Evolutionary conservation across 1,140 invertebrate species (phyloP).

Genomic region (Leptinotarsa lineolata): DNA sequence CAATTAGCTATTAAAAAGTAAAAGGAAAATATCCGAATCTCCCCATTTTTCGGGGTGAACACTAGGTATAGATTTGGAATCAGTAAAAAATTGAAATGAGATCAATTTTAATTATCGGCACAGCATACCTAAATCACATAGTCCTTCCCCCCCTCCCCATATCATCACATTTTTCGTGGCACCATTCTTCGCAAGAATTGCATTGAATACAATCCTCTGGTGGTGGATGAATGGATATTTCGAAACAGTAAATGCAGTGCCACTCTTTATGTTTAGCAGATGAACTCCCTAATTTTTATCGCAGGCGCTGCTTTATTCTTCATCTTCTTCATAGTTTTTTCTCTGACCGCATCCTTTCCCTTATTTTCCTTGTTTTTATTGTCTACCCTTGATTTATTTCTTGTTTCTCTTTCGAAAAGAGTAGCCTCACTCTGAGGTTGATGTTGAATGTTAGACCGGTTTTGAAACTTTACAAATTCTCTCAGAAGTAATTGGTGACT

Average conservation of each 20-base stretch:
- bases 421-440: neutral
- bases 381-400: neutral
- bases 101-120: neutral
- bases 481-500: no score
- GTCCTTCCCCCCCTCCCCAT: no score
- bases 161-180: neutral
- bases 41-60: no score
- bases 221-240: neutral
- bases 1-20: no score
- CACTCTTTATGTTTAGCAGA: neutral
- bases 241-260: neutral
- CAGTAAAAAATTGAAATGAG: no score
- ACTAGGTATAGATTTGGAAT: no score
- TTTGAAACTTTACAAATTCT: no score
- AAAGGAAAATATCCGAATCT: no score
- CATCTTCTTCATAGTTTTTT: no score
- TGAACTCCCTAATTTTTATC: constrained; percentile 1
- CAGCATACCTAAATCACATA: neutral
- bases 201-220: neutral
- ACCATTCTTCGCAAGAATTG: neutral
- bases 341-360: neutral
- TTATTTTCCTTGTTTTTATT: neutral
- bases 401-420: neutral
- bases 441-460: neutral
- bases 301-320: neutral